Evolutionary conservation across 2,113 vertebrate genomes (phyloP).

Genomic region (Shinisaurus crocodilurus): DNA sequence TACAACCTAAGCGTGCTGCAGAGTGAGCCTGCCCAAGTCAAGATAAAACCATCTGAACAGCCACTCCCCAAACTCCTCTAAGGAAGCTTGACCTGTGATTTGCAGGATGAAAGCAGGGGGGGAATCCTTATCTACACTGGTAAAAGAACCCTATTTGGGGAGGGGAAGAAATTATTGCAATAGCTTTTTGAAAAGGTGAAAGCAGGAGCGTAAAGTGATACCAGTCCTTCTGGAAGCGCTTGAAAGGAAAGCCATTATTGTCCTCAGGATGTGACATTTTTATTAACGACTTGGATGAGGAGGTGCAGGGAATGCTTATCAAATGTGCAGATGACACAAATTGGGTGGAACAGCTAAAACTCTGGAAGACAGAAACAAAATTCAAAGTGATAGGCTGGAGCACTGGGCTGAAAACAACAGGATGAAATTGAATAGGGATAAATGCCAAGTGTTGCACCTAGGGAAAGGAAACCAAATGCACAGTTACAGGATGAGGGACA

Average conservation of each 20-base stretch:
- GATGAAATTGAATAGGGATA: too few species aligned
- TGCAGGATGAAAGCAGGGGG: neutral
- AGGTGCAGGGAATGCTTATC: too few species aligned
- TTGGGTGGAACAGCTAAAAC: too few species aligned
- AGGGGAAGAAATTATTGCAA: neutral
- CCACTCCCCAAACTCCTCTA: neutral
- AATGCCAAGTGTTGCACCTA: too few species aligned
- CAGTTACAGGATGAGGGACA: too few species aligned
- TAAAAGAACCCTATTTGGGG: neutral
- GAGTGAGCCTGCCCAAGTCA: neutral
- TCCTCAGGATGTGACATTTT: fast-evolving
- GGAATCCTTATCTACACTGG: neutral
- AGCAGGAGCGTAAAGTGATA: neutral
- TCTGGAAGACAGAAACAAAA: too few species aligned
- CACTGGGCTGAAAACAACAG: too few species aligned
- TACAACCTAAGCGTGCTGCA: neutral
- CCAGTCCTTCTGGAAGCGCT: neutral
- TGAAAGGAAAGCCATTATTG: neutral
- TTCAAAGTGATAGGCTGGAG: too few species aligned
- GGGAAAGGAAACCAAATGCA: too few species aligned
- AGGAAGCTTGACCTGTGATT: neutral
- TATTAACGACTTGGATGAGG: too few species aligned
- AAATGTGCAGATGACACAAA: too few species aligned
- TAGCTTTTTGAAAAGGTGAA: neutral
- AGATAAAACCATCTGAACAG: neutral